Evolutionary conservation across 2,888 invertebrate genomes (phyloP).

Genomic region (Pomacea canaliculata): DNA sequence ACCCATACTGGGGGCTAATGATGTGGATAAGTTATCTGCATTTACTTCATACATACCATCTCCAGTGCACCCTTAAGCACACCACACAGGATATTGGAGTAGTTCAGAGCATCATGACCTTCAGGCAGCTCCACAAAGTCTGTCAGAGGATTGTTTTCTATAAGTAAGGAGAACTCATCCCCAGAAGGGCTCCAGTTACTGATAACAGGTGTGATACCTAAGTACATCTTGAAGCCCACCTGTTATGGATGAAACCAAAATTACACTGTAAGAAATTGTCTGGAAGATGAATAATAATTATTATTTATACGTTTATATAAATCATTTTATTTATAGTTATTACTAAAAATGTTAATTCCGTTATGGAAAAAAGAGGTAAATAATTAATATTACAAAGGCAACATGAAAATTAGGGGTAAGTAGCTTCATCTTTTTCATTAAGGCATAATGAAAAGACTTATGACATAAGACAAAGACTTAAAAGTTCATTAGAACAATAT

Average conservation of each 20-base stretch:
- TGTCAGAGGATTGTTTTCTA: slow-evolving; percentile 95
- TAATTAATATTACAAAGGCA: no score
- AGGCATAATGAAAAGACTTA: no score
- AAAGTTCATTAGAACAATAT: no score
- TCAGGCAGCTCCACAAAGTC: slow-evolving; percentile 97
- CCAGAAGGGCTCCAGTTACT: slow-evolving; percentile 94
- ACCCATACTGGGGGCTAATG: no score
- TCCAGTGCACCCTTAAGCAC: slow-evolving; percentile 90
- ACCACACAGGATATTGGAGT: slow-evolving; percentile 93
- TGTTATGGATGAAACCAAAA: slow-evolving; percentile 48
- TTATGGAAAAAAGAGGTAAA: no score
- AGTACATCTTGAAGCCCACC: slow-evolving; percentile 82
- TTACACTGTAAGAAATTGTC: neutral
- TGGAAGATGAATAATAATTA: no score
- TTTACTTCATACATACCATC: slow-evolving; percentile 79
- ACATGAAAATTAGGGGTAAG: no score
- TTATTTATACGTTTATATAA: neutral
- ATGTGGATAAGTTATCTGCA: no score
- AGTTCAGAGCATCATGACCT: slow-evolving; percentile 83
- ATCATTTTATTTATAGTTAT: neutral
- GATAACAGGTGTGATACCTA: slow-evolving; percentile 92
- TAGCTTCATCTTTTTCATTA: no score
- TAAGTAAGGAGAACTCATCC: slow-evolving; percentile 95
- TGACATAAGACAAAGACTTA: no score
- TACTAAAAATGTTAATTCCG: neutral